Evolutionary conservation across 2,113 vertebrate species (phyloP), one percentile per base, ranked within the genome.

Genomic region (Tychaedon coryphoeus): DNA sequence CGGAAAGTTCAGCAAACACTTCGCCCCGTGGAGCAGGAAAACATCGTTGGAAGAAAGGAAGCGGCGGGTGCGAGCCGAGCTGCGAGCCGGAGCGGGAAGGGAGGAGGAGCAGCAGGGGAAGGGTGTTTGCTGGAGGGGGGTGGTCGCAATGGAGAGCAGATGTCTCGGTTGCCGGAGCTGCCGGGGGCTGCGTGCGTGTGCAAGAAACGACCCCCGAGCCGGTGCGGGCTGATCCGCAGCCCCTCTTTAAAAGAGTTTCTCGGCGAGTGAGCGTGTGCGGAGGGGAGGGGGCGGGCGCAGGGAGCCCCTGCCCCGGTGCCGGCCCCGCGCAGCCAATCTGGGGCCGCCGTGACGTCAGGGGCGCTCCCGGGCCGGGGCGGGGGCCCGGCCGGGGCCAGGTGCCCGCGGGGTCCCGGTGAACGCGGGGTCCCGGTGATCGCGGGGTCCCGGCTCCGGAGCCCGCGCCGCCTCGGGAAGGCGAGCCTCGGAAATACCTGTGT

Each of bases 281-380:
- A 10, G 51, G 54, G 60, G 62, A 12, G 29, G 72, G 43, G 51
- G 61, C 40, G 51, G 47, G 67, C 50, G 34, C 73, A 25, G 42
- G 51, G 67, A n/a, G 85, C 76, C 84, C 53, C 60, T 14, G 76
- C 73, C 95, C 96, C 97, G 96, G 97, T 96, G 96, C 97, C 98
- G 97, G 97, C 87, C 90, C 96, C 54, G 93, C 96, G 70, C 98
- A 98, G 98, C 98, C 99, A 98, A 98, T 98, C 98, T 98, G 97
- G 90, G 89, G 91, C 97, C 98, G 98, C 98, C 98, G 91, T 99
- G 99, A 99, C 98, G 98, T 99, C 98, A 99, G 94, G 88, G 97
- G 97, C 95, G 94, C 97, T 98, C 73, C 83, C 54, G 79, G 79
- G 74, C 70, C 16, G 42, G 72, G 71, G 22, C 15, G 33, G 82